phyloP scores from a whole-genome alignment of 1,140 invertebrate genomes.

The Euwallacea fornicatus region DNA sequence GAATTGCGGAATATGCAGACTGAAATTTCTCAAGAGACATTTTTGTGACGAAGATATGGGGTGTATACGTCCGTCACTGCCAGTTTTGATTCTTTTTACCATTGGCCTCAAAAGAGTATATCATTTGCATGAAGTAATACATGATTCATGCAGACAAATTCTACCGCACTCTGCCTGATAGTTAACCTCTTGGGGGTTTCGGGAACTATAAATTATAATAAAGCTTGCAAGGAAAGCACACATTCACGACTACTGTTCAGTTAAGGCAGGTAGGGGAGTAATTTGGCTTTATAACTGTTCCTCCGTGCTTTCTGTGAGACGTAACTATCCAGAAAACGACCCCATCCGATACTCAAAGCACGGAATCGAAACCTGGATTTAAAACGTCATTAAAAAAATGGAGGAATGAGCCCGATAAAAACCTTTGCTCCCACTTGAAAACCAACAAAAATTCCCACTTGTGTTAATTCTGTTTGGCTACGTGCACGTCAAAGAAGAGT shows the following conservation, averaged over 20 bases:
- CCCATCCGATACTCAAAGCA: not conserved
- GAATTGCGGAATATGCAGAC: slow-evolving; percentile 24
- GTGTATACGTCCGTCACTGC: slow-evolving; percentile 2
- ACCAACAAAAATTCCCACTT: slow-evolving; percentile 1
- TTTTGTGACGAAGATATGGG: slow-evolving; percentile 10
- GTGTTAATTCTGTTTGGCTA: slow-evolving; percentile 12
- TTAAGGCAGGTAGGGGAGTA: slow-evolving; percentile 3
- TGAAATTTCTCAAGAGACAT: slow-evolving; percentile 26
- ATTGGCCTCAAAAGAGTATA: no score
- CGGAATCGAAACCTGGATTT: slow-evolving; percentile 1
- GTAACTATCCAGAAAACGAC: not conserved
- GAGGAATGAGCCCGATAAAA: not conserved
- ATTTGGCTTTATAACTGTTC: slow-evolving; percentile 7
- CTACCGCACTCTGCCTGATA: no score
- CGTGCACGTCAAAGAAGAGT: slow-evolving; percentile 7
- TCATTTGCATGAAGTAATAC: no score
- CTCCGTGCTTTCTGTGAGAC: slow-evolving; percentile 2
- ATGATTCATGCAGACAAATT: no score
- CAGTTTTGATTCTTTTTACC: not conserved
- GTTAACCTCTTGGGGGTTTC: not conserved
- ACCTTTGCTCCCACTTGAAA: no score
- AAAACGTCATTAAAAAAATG: slow-evolving; percentile 6
- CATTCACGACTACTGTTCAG: slow-evolving; percentile 1
- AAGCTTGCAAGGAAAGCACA: slow-evolving; percentile 5
- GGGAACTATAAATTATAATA: slow-evolving; percentile 2